Percentiles rank a stretch among this genome's conserved stretches.
phyloP scores from a whole-genome alignment of 1,140 invertebrate species.

The Drosophila ercepeae region DNA sequence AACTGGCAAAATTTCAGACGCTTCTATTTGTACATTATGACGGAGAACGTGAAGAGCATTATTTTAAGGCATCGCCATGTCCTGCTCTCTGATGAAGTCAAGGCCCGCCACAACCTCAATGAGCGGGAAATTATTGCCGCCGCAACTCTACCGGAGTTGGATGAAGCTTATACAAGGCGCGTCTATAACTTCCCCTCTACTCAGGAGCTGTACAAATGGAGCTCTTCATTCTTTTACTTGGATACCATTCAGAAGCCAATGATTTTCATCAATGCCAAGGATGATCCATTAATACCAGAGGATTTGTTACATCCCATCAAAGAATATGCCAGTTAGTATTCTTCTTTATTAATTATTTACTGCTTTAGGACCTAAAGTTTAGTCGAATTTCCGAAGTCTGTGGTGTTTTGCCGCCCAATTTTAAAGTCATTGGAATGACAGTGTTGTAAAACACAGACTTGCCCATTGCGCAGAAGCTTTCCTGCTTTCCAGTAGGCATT shows the following conservation, averaged over 20 bases:
- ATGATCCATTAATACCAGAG: constrained; percentile 95
- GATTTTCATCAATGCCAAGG: constrained; percentile 94
- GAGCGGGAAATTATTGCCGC: constrained; percentile 92
- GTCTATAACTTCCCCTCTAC: constrained; percentile 91
- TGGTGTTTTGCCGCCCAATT: background rate
- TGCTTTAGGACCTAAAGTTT: too few relatives aligned
- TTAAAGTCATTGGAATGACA: background rate
- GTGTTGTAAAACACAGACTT: background rate
- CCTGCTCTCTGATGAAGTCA: constrained; percentile 90
- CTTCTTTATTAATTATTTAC: background rate
- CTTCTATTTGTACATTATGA: constrained; percentile 96
- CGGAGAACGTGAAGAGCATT: constrained; percentile 94
- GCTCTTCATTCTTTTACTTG: constrained; percentile 91
- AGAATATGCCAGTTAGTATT: constrained; percentile 89
- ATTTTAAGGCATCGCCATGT: constrained; percentile 91
- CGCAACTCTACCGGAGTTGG: constrained; percentile 93
- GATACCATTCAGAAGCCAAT: constrained; percentile 91
- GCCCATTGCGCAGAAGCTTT: background rate
- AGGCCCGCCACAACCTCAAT: constrained; percentile 88
- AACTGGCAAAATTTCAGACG: constrained; percentile 95
- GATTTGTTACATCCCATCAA: constrained; percentile 89
- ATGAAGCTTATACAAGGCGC: constrained; percentile 93
- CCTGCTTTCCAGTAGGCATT: background rate
- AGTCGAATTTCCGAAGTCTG: too few relatives aligned
- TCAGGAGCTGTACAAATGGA: constrained; percentile 92